These are phyloP conservation scores for Coilia nasus DNA, from an alignment of 2,797 vertebrate species.

Conservation along the genomic window DNA sequence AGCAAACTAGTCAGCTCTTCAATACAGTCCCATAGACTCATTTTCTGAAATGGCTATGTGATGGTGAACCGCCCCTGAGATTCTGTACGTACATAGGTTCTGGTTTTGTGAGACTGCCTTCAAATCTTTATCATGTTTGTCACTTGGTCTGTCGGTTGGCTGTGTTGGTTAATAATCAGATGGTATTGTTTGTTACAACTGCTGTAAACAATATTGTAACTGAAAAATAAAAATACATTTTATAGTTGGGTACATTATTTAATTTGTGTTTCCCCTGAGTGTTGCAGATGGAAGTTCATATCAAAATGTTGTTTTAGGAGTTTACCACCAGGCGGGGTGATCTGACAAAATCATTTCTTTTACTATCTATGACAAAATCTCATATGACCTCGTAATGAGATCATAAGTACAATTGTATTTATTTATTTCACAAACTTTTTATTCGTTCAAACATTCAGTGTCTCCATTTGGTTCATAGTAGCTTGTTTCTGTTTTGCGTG, in stretches of 20 bases:
- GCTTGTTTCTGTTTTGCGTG: not conserved
- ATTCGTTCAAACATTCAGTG: not conserved
- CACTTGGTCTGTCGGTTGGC: not conserved
- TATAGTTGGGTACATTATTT: not conserved
- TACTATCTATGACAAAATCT: too few species aligned
- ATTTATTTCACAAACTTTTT: too few species aligned
- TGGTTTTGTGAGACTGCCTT: not conserved
- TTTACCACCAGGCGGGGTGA: not conserved
- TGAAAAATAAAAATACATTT: constrained; percentile 26
- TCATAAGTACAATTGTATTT: too few species aligned
- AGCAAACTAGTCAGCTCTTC: not conserved
- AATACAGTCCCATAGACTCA: not conserved
- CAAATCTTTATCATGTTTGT: not conserved
- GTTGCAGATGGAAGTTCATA: too few species aligned
- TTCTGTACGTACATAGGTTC: not conserved
- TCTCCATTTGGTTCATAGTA: not conserved
- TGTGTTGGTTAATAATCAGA: constrained; percentile 2
- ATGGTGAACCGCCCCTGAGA: not conserved
- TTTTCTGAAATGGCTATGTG: not conserved
- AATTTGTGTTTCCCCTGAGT: not conserved
- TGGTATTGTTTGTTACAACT: constrained; percentile 5
- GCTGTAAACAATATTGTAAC: not conserved
- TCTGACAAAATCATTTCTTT: not conserved
- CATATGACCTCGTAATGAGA: too few species aligned
- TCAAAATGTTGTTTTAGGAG: not conserved